Base-by-base conservation (phyloP, 2,113 vertebrate genomes). In the Caranx melampygus region DNA sequence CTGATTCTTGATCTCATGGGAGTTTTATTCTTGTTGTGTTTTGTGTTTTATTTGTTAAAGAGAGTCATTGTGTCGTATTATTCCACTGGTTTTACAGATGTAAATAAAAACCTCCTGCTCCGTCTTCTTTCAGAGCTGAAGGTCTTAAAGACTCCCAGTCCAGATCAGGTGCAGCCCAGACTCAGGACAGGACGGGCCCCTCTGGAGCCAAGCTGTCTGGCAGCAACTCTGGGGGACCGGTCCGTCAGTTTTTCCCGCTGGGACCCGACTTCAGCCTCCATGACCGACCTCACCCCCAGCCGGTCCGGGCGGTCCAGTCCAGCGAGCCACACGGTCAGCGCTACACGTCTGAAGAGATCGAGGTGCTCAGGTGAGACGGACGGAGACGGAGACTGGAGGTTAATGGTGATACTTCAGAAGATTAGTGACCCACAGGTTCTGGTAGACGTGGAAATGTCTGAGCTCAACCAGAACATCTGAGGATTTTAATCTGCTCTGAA, bases 291-390 rank as follows among this genome's bases (percentile, higher is more conserved):
- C 97, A 97, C 78, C 92, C 96, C 8, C 97, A 97, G 84, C 86
- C 95, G 0, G 89, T 96, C 40, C 90, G 96, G 85, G 93, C 95
- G 3, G 95, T 96, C n/a, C 97, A 98, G 82, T 95, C 96, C 51
- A 95, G 95, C 59, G 97, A 99, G 61, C 86, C 96, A 1, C 96
- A 97, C 59, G 96, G 97, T 34, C 97, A 97, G 90, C 96, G 95
- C 45, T 99, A 99, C 81, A 97, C 97, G 0, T 83, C 95, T 1
- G 97, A 99, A 86, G 98, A 99, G 91, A 99, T 99, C 54, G 95
- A 99, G 91, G 98, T 99, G 67, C 97, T 99, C 89, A 97, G 98
- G 98, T 99, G 71, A 84, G 87, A 26, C 7, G 0, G 4, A 14
- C 2, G 3, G 13, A 26, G 26, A 26, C 14, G 10, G 5, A 44